Base-by-base conservation (phyloP, 64 coral and sea anemone species). In the Dendronephthya gigantea region DNA sequence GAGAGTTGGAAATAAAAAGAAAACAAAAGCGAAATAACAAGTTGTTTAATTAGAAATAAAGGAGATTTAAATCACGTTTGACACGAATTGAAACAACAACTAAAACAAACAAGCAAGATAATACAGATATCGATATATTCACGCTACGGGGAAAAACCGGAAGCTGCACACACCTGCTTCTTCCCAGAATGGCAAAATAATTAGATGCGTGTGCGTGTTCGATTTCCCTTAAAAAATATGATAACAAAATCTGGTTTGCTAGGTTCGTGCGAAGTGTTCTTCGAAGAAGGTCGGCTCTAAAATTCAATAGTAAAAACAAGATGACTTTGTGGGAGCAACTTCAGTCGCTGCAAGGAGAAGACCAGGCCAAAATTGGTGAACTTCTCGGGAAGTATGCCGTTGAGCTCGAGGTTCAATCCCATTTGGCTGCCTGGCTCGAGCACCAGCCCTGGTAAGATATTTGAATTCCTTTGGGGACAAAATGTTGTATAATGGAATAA, bases 251-350 rank as follows among this genome's bases (percentile, higher is more conserved):
- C 25, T 62, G 8, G 6, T n/a, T 19, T 62, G 16, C 25, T n/a
- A 62, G 25, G 55, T 62, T 62, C 25, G 17, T 27, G 55, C 25
- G 55, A 62, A 62, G 55, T 62, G 55, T 62, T 62, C 55, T 62
- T 62, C 55, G 55, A 62, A 62, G 55, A 62, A 62, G 55, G 55
- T 62, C 25, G 72, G 11, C 37, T 39, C 36, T 79, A 39, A 12
- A 14, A 12, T 79, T 4, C 32, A 79, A n/a, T n/a, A n/a, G n/a
- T n/a, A n/a, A n/a, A n/a, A n/a, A n/a, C n/a, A n/a, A 39, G 15
- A 79, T 79, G 72, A 79, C 72, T 6, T 79, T 79, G 72, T 79
- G 72, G 72, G 72, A 79, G 9, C 72, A 79, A 39, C 72, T 79
- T 29, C 72, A 79, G 31, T 33, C 32, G 9, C 36, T 79, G 36